A percentile compares a stretch with the other conserved stretches of the same genome.
phyloP scores from a whole-genome alignment of 2,888 invertebrate genomes.

The Linnaemya vulpina region DNA sequence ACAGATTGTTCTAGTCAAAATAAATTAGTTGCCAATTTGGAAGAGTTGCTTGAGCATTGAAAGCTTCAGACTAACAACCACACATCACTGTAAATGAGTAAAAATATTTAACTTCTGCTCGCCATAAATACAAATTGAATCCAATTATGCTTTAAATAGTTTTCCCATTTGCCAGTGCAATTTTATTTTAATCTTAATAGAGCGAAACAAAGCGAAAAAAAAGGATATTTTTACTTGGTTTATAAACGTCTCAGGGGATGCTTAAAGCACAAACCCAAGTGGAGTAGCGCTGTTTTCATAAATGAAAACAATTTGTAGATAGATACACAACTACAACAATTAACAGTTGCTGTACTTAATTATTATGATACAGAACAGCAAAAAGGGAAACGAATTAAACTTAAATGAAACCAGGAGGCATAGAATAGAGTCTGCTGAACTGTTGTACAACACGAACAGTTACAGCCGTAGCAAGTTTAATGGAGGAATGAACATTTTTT shows the following conservation, averaged over 20 bases:
- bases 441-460: not conserved
- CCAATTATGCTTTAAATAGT: constrained; percentile 19
- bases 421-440: not conserved
- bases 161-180: constrained; percentile 40
- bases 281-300: not conserved
- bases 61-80: not conserved
- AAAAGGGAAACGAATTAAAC: constrained; percentile 3
- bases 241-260: constrained; percentile 22
- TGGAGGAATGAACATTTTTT: constrained; percentile 29
- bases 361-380: constrained; percentile 23
- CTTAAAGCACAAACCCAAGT: not conserved
- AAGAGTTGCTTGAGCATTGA: not conserved
- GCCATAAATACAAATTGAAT: constrained; percentile 4
- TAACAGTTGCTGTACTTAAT: constrained; percentile 45
- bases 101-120: not conserved
- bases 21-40: too few relatives aligned
- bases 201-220: constrained; percentile 3
- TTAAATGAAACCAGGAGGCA: constrained; percentile 1
- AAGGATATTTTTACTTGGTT: constrained; percentile 1
- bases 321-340: constrained; percentile 42
- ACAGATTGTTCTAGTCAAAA: too few relatives aligned
- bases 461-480: constrained; percentile 23
- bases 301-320: constrained; percentile 13
- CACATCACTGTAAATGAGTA: too few relatives aligned
- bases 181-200: constrained; percentile 37